Conservation (phyloP, 2,888 invertebrate species). For the Parnassius smintheus region DNA sequence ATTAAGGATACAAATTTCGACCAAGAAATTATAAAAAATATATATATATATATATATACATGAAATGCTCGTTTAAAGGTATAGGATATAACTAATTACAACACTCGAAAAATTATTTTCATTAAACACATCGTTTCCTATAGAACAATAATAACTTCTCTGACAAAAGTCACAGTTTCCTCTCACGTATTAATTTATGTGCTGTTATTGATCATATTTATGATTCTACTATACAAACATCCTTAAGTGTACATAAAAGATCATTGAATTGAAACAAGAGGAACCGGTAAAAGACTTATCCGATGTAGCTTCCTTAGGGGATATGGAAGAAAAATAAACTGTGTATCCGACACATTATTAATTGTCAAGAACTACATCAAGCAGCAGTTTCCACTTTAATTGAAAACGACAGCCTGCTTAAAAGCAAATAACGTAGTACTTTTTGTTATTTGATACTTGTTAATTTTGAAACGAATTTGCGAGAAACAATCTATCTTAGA, state of each 20-base stretch:
- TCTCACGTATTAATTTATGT: neutral
- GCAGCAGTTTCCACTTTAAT: neutral
- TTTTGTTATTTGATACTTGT: no score
- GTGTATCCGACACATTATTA: constrained; percentile 24
- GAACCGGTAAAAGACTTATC: constrained; percentile 11
- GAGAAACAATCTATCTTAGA: no score
- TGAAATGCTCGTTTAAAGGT: no score
- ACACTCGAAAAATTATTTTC: no score
- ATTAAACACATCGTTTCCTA: neutral
- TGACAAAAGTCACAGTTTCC: neutral
- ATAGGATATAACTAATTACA: no score
- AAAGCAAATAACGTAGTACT: no score
- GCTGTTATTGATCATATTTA: constrained; percentile 6
- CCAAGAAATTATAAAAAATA: no score
- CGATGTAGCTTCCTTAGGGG: constrained; percentile 18
- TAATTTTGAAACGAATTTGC: no score
- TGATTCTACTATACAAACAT: constrained; percentile 11
- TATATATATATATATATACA: no score
- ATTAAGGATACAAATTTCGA: no score
- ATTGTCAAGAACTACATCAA: neutral
- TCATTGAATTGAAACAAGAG: constrained; percentile 3
- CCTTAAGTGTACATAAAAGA: constrained; percentile 8
- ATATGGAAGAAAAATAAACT: constrained; percentile 24
- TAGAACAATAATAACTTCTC: neutral
- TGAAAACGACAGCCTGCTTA: no score